Conservation (phyloP, 92 coral and sea anemone species). For the Pocillopora meandrina region DNA sequence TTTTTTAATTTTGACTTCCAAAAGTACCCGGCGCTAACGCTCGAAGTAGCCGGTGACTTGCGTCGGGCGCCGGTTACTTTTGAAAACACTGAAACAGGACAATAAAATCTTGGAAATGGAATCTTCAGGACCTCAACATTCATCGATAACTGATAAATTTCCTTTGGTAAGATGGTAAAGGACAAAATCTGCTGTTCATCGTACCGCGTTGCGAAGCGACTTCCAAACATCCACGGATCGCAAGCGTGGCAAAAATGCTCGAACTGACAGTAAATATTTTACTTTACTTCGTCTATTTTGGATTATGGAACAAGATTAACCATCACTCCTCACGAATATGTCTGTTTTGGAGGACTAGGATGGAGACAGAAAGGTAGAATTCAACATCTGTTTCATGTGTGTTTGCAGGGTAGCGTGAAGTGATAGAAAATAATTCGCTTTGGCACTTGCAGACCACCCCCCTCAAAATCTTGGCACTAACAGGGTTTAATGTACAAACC, state of each 20-base stretch:
- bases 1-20: neutral
- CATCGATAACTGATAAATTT: too few relatives aligned
- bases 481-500: neutral
- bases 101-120: slow-evolving; percentile 19
- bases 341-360: slow-evolving; percentile 24
- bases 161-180: neutral
- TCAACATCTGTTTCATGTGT: slow-evolving; percentile 19
- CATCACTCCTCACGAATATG: neutral
- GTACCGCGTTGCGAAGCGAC: neutral
- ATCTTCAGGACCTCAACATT: slow-evolving; percentile 6
- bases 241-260: neutral
- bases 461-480: neutral
- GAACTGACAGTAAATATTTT: neutral
- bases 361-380: neutral
- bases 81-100: neutral
- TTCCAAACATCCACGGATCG: slow-evolving; percentile 8
- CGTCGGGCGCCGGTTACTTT: too few relatives aligned
- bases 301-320: slow-evolving; percentile 9
- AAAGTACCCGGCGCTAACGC: slow-evolving; percentile 13
- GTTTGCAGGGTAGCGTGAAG: slow-evolving; percentile 17
- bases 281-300: slow-evolving; percentile 6
- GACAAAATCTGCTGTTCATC: slow-evolving; percentile 15
- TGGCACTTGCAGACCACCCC: neutral
- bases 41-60: neutral
- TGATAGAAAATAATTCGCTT: slow-evolving; percentile 21